phyloP scores from a whole-genome alignment of 2,888 invertebrate species.

The Criorhina ranunculi region DNA sequence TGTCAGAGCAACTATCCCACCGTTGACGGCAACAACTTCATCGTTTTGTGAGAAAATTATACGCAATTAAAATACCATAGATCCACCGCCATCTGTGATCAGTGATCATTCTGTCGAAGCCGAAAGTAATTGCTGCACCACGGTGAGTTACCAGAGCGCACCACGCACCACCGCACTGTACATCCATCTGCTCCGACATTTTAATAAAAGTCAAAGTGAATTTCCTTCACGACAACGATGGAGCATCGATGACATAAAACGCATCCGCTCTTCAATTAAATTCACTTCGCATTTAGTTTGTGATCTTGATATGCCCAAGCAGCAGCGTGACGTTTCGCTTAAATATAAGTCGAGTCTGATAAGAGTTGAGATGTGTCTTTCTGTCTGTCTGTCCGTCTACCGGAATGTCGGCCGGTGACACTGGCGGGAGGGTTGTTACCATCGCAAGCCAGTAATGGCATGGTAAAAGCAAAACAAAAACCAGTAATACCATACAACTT shows the following conservation, averaged over 20 bases:
- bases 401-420: slow-evolving; percentile 49
- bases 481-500: slow-evolving; percentile 59
- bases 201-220: slow-evolving; percentile 76
- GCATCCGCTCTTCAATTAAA: slow-evolving; percentile 77
- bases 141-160: slow-evolving; percentile 58
- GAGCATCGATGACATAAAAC: slow-evolving; percentile 75
- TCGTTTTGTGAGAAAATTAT: slow-evolving; percentile 57
- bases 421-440: slow-evolving; percentile 43
- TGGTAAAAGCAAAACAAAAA: slow-evolving; percentile 37
- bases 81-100: slow-evolving; percentile 72
- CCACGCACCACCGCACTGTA: neutral
- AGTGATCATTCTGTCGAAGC: slow-evolving; percentile 49
- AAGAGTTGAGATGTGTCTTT: slow-evolving; percentile 73
- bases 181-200: slow-evolving; percentile 63
- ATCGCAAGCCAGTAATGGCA: slow-evolving; percentile 45
- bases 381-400: slow-evolving; percentile 50
- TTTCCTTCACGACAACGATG: slow-evolving; percentile 73
- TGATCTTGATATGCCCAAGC: slow-evolving; percentile 69
- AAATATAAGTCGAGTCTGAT: slow-evolving; percentile 75
- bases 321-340: slow-evolving; percentile 75
- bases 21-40: slow-evolving; percentile 63
- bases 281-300: slow-evolving; percentile 73
- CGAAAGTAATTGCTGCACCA: slow-evolving; percentile 54
- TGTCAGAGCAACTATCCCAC: slow-evolving; percentile 60
- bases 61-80: slow-evolving; percentile 75